Percentiles rank a stretch among this genome's conserved stretches.
phyloP scores from a whole-genome alignment of 1,140 invertebrate genomes.

The Dendroctonus valens region DNA sequence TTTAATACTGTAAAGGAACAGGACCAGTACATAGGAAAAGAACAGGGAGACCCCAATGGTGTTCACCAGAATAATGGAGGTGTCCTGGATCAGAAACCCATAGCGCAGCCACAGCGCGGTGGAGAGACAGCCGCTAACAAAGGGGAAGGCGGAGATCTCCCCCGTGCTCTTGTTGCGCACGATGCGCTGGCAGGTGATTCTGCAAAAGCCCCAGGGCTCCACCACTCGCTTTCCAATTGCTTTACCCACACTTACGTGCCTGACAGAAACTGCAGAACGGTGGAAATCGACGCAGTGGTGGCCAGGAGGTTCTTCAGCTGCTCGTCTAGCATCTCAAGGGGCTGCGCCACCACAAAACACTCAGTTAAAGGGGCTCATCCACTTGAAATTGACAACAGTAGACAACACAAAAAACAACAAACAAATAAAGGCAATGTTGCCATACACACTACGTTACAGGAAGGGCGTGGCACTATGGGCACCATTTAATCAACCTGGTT shows the following conservation, averaged over 20 bases:
- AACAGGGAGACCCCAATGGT: constrained; percentile 65
- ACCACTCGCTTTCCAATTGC: constrained; percentile 2
- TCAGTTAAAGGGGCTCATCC: no score
- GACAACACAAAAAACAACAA: no score
- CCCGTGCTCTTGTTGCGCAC: constrained; percentile 64
- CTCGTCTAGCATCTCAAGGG: constrained; percentile 21
- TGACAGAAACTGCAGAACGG: constrained; percentile 67
- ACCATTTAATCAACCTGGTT: no score
- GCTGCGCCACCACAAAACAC: no score
- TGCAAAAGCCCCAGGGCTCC: constrained; percentile 48
- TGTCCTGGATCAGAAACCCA: constrained; percentile 64
- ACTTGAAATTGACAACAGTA: no score
- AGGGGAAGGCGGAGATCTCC: constrained; percentile 70
- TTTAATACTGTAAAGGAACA: constrained; percentile 62
- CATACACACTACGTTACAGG: no score
- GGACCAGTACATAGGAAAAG: constrained; percentile 62
- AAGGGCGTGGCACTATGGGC: no score
- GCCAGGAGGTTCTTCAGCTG: constrained; percentile 55
- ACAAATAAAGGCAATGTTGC: no score
- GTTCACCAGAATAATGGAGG: constrained; percentile 67
- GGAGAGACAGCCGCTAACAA: constrained; percentile 72
- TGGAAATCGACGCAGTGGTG: constrained; percentile 63
- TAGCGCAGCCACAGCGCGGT: constrained; percentile 69
- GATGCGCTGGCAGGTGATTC: constrained; percentile 67
- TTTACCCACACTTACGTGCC: constrained; percentile 59